These are phyloP conservation scores for Ametastegia equiseti DNA, from an alignment of 2,888 invertebrate genomes.

Conservation along the genomic window DNA sequence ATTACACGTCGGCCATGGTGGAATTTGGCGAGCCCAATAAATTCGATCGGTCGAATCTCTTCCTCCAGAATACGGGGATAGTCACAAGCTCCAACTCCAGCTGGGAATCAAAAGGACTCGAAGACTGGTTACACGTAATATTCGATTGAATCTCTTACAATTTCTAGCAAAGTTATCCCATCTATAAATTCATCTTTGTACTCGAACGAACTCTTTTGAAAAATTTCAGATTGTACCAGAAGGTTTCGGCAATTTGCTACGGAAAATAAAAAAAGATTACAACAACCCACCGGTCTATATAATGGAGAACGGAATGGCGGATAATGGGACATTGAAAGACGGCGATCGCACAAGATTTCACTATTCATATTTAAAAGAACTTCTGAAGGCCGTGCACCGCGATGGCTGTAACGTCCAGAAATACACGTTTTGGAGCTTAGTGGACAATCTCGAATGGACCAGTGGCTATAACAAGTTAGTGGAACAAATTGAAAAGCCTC, in stretches of 20 bases:
- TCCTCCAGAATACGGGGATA: too few relatives aligned
- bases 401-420: conserved; percentile 76
- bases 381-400: conserved; percentile 63
- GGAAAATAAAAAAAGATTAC: conserved; percentile 76
- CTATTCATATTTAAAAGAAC: conserved; percentile 62
- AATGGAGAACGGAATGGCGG: conserved; percentile 81
- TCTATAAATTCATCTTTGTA: too few relatives aligned
- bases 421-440: conserved; percentile 75
- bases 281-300: conserved; percentile 79
- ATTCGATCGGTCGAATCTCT: too few relatives aligned
- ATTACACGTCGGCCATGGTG: conserved; percentile 63
- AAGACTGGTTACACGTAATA: conserved; percentile 78
- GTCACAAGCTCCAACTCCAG: too few relatives aligned
- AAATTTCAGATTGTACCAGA: conserved; percentile 72
- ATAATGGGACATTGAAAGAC: conserved; percentile 70
- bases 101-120: too few relatives aligned
- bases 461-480: conserved; percentile 80
- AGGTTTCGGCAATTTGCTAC: conserved; percentile 79
- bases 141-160: too few relatives aligned
- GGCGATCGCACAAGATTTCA: conserved; percentile 63
- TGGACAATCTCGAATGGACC: conserved; percentile 77
- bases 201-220: not conserved
- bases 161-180: not conserved
- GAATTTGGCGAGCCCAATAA: conserved; percentile 49
- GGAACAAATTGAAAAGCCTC: not conserved